Evolutionary conservation across 2,888 invertebrate species (phyloP), one percentile per base, ranked within the genome.

Genomic region (Pecten maximus): DNA sequence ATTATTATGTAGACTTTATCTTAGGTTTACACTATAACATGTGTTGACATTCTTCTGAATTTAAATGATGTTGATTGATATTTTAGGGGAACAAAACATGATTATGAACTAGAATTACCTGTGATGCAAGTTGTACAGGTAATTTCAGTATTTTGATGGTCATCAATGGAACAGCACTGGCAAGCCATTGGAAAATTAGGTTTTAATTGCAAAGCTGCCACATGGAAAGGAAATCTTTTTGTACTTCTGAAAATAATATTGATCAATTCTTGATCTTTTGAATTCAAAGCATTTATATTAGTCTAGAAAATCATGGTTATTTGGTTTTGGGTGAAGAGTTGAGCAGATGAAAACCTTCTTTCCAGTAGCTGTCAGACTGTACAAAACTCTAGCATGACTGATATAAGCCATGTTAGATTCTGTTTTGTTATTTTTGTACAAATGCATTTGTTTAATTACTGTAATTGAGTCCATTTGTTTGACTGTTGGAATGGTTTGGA

Each of bases 51-150:
- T 19, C n/a, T 28, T 48, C n/a, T 90, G 23, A n/a, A 87, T 6
- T 48, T 35, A n/a, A n/a, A 40, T 54, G 50, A 87, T 87, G n/a
- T 35, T 40, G 50, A 87, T 87, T 60, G 15, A 88, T 92, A 89
- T 95, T 94, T 40, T 94, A 96, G 96, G 92, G 95, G 95, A 89
- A 91, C 93, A 92, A 95, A 95, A 93, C 94, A 94, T 89, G 95
- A 96, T 89, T 93, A 94, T 91, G 95, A 95, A 96, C 97, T 99
- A 95, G 99, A 99, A 97, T 97, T 99, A 94, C 99, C 99, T 10
- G 99, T 99, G 99, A 99, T 99, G 98, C 99, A 99, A 97, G 99
- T 99, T 92, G 99, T 99, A 87, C 99, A 99, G 97, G 97, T 97
- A 96, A 74, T 74, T 10, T 74, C 10, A 35, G 74, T 74, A 35